These are phyloP conservation scores for Drosophila prolongata DNA, from an alignment of 2,888 invertebrate genomes.

Conservation along the genomic window DNA sequence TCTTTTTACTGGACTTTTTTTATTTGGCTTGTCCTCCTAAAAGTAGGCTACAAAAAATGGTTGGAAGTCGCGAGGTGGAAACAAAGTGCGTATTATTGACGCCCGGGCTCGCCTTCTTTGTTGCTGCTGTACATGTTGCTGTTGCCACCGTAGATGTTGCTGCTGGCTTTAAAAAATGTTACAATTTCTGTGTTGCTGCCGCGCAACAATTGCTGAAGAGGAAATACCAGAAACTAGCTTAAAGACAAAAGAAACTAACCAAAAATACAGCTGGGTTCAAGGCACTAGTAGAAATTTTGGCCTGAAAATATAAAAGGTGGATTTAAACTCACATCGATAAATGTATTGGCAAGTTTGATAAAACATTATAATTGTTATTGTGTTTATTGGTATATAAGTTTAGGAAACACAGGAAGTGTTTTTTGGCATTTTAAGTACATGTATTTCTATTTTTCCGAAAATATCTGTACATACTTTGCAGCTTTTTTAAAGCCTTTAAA, in stretches of 20 bases:
- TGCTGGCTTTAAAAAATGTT: conserved; percentile 64
- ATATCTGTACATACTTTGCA: neutral
- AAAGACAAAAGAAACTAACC: neutral
- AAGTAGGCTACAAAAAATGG: conserved; percentile 30
- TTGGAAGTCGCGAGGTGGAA: neutral
- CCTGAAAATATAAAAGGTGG: too few relatives aligned
- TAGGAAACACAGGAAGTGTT: too few relatives aligned
- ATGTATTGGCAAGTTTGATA: too few relatives aligned
- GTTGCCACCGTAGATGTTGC: conserved; percentile 28
- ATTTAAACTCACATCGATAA: too few relatives aligned
- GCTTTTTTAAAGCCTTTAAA: neutral
- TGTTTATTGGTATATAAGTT: too few relatives aligned
- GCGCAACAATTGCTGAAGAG: conserved; percentile 57
- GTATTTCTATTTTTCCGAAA: neutral
- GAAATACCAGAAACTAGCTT: neutral
- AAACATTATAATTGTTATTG: too few relatives aligned
- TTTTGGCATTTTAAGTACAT: neutral
- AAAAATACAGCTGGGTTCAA: neutral
- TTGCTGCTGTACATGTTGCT: neutral
- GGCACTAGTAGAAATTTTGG: too few relatives aligned
- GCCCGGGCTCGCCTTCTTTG: conserved; percentile 7
- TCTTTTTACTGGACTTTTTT: conserved; percentile 5
- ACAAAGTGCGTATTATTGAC: conserved; percentile 48
- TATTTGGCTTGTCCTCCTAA: conserved; percentile 13
- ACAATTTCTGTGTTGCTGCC: conserved; percentile 16